Percentiles rank a stretch among this genome's conserved stretches.
Conservation (phyloP, 2,113 vertebrate genomes). For the Rhinoderma darwinii region DNA sequence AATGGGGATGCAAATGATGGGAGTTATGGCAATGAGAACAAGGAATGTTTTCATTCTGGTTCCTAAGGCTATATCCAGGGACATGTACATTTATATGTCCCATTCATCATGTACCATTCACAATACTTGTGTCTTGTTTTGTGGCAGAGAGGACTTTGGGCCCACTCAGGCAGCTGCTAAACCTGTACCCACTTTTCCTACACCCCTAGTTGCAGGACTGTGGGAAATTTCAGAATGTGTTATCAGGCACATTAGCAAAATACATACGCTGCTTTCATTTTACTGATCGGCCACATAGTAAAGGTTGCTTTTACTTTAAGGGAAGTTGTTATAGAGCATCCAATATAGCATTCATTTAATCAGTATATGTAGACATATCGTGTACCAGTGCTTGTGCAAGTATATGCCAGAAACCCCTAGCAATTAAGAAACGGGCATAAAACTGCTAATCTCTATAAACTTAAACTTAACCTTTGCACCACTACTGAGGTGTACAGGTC, state of each 20-base stretch:
- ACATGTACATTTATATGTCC: too few species aligned
- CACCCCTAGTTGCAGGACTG: neutral
- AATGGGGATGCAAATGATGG: too few species aligned
- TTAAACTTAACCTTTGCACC: slow-evolving; percentile 40
- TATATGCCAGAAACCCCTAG: slow-evolving; percentile 7
- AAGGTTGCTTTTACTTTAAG: neutral
- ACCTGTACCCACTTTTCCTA: too few species aligned
- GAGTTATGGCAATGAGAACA: too few species aligned
- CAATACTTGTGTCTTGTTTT: neutral
- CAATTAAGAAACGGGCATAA: slow-evolving; percentile 41
- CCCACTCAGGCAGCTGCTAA: too few species aligned
- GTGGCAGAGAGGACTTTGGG: neutral
- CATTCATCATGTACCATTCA: neutral
- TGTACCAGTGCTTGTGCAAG: neutral
- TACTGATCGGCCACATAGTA: neutral
- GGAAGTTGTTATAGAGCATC: neutral
- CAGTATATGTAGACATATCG: neutral
- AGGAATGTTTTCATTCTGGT: too few species aligned
- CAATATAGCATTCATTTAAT: neutral
- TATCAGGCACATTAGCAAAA: neutral
- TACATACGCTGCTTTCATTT: neutral
- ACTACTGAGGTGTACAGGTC: slow-evolving; percentile 27
- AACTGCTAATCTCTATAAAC: slow-evolving; percentile 49
- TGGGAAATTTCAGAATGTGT: neutral
- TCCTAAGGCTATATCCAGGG: too few species aligned